A percentile compares a stretch with the other conserved stretches of the same genome.
Conservation (phyloP, 2,888 invertebrate genomes). For the Metalampra italica region DNA sequence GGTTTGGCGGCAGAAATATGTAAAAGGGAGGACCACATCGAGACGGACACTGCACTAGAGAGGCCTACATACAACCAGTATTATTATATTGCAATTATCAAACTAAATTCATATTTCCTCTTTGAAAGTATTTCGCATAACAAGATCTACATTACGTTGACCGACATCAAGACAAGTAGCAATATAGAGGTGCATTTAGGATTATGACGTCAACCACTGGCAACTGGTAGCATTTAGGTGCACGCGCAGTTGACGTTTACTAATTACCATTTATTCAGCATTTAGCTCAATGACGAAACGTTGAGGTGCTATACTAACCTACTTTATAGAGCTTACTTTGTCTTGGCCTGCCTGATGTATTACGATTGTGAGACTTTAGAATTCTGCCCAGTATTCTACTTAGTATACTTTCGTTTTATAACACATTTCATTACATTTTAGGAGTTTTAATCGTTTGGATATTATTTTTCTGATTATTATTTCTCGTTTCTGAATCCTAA, state of each 20-base stretch:
- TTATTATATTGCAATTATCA: too few relatives aligned
- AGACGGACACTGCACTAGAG: too few relatives aligned
- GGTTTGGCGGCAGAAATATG: too few relatives aligned
- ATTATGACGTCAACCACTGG: conserved; percentile 21
- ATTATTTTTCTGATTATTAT: too few relatives aligned
- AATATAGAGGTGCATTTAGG: conserved; percentile 29
- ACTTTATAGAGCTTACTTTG: conserved; percentile 20
- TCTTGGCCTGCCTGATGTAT: conserved; percentile 5
- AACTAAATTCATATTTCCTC: too few relatives aligned
- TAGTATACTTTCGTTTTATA: too few relatives aligned
- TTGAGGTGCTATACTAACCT: conserved; percentile 22
- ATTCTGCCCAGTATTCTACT: too few relatives aligned
- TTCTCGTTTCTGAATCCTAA: neutral
- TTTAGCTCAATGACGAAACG: conserved; percentile 36
- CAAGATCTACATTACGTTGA: neutral
- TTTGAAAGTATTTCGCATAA: neutral
- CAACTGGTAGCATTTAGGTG: conserved; percentile 12
- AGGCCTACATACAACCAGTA: too few relatives aligned
- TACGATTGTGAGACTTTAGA: conserved; percentile 6
- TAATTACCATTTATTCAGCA: conserved; percentile 39
- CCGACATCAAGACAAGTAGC: conserved; percentile 15
- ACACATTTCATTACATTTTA: too few relatives aligned
- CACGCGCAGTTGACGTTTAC: conserved; percentile 23
- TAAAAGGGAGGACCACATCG: too few relatives aligned
- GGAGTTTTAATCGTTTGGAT: too few relatives aligned